Conservation (phyloP, 1,140 invertebrate species). For the Cyclina sinensis region DNA sequence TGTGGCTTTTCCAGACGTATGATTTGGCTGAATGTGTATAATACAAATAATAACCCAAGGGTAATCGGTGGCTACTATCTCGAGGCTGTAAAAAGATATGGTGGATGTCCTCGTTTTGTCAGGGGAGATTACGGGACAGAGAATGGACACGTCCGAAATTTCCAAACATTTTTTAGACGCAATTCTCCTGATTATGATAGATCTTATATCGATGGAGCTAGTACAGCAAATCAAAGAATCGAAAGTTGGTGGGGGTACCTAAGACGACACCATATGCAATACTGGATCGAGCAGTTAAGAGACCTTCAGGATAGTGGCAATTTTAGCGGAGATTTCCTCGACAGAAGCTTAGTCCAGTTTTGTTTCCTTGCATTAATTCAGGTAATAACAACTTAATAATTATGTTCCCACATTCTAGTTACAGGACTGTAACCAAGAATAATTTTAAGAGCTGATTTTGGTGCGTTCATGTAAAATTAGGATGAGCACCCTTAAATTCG, state of each 20-base stretch:
- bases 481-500: too few relatives aligned
- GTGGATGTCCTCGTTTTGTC: slow-evolving; percentile 59
- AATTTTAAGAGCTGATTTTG: too few relatives aligned
- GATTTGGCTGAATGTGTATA: slow-evolving; percentile 79
- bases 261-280: slow-evolving; percentile 56
- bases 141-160: slow-evolving; percentile 63
- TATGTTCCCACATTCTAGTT: too few relatives aligned
- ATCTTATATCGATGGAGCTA: slow-evolving; percentile 66
- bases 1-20: slow-evolving; percentile 81
- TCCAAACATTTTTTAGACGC: slow-evolving; percentile 64
- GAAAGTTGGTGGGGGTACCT: slow-evolving; percentile 70
- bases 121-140: slow-evolving; percentile 71
- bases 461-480: too few relatives aligned
- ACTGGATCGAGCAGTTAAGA: slow-evolving; percentile 66
- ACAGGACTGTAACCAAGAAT: too few relatives aligned
- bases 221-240: slow-evolving; percentile 73
- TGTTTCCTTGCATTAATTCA: slow-evolving; percentile 65
- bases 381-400: too few relatives aligned
- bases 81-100: slow-evolving; percentile 64
- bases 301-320: slow-evolving; percentile 38
- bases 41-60: slow-evolving; percentile 78
- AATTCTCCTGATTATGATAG: slow-evolving; percentile 22
- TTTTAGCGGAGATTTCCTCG: slow-evolving; percentile 54
- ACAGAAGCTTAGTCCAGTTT: slow-evolving; percentile 68
- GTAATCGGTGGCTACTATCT: slow-evolving; percentile 79